Conservation (phyloP, 2,888 invertebrate species). For the Blastobasis adustella region DNA sequence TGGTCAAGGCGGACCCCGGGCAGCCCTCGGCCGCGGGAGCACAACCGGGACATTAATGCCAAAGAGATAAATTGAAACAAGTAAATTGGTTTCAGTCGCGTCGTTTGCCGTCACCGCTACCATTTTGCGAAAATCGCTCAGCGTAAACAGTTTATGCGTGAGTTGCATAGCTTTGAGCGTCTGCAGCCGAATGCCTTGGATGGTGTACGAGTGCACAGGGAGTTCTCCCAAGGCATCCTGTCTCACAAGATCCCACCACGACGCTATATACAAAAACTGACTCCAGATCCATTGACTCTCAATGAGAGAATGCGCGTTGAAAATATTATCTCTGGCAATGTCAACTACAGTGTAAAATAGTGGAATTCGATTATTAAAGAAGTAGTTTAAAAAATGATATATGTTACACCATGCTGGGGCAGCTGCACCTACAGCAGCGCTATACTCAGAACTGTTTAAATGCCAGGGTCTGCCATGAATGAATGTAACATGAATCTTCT, state of each 20-base stretch:
- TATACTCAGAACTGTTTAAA: no score
- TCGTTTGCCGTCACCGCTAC: conserved; percentile 78
- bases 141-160: conserved; percentile 75
- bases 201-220: conserved; percentile 77
- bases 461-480: no score
- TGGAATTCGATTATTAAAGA: no score
- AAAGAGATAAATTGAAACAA: no score
- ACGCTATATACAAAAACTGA: conserved; percentile 57
- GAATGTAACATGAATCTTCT: no score
- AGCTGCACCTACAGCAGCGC: no score
- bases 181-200: conserved; percentile 78
- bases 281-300: conserved; percentile 51
- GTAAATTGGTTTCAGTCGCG: conserved; percentile 58
- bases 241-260: conserved; percentile 65
- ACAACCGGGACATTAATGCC: no score
- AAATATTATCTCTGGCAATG: conserved; percentile 56
- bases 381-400: no score
- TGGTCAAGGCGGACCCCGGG: no score
- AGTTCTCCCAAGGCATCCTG: conserved; percentile 75
- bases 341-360: conserved; percentile 42
- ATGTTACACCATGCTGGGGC: no score
- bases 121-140: conserved; percentile 65
- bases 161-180: conserved; percentile 76
- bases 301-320: conserved; percentile 61
- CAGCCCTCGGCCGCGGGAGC: no score